Evolutionary conservation across 2,888 invertebrate genomes (phyloP), one percentile per base, ranked within the genome.

Genomic region (Drosophila macrospina): DNA sequence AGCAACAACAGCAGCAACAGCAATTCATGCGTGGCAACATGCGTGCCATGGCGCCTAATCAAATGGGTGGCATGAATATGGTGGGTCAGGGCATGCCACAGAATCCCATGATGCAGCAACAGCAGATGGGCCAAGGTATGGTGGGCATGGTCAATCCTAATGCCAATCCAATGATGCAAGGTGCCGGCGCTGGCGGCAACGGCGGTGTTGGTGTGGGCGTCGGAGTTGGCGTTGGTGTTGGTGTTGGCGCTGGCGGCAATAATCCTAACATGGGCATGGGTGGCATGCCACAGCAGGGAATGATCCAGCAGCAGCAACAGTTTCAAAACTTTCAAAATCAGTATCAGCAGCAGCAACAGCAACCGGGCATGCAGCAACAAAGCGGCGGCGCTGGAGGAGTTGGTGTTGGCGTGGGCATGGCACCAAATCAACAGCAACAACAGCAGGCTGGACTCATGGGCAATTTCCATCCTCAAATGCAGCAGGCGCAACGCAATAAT

Each of bases 251-350:
- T 42, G 74, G 73, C 11, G 88, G 88, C 6, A 78, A 74, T 13
- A 80, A 80, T 44, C 86, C 88, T 1, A 91, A 88, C 65, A 90
- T 91, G 68, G 89, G 87, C 47, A 74, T 90, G 32, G 83, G 88
- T 6, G 88, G 86, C 10, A 89, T 92, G 84, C 89, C 92, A 71
- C 91, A 90, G 41, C 92, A 92, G 55, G 90, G 87, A 24, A 90
- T 92, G 85, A 93, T 90, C 61, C 94, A 90, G 59, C 90, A 91
- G 66, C 83, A 84, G 81, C 91, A 69, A 86, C 95, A 95, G 91
- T 95, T 95, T 83, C 93, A 93, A 42, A 94, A 94, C 65, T 95
- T 94, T 80, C 83, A 83, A 61, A 93, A 93, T 60, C 94, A 94
- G 73, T 93, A 93, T 67, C 89, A 89, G 52, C 89, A 89, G 32